phyloP scores from a whole-genome alignment of 2,113 vertebrate genomes.

The Amblyopsis rosae region DNA sequence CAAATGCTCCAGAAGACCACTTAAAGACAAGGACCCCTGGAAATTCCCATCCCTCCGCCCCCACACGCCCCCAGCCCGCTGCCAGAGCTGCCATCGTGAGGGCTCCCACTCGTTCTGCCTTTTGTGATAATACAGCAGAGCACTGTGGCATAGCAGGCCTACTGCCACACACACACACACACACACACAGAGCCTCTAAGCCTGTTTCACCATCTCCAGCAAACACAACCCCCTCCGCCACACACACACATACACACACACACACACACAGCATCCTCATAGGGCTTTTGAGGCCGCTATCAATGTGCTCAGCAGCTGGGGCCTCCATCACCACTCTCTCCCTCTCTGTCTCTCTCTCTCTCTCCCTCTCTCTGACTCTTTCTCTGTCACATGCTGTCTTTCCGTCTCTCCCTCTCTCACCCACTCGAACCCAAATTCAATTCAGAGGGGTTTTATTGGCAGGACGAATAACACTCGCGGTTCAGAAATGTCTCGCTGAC shows the following conservation, averaged over 20 bases:
- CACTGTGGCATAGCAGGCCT: conserved; percentile 61
- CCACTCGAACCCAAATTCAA: conserved; percentile 58
- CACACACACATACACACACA: conserved; percentile 28
- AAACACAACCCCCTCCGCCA: conserved; percentile 49
- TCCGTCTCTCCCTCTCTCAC: conserved; percentile 19
- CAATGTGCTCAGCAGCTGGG: conserved; percentile 68
- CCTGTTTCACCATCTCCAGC: conserved; percentile 63
- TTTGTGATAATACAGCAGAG: conserved; percentile 74
- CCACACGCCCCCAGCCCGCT: conserved; percentile 49
- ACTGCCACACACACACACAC: conserved; percentile 15
- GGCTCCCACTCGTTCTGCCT: conserved; percentile 70
- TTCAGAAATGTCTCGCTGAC: conserved; percentile 47
- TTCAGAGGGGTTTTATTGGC: conserved; percentile 55
- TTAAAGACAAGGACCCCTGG: no score
- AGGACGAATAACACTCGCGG: conserved; percentile 58
- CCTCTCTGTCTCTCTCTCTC: conserved; percentile 25
- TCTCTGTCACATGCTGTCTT: conserved; percentile 47
- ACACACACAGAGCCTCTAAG: conserved; percentile 57
- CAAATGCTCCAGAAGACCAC: no score
- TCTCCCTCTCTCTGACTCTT: conserved; percentile 11
- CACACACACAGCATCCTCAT: conserved; percentile 44
- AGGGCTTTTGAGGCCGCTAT: conserved; percentile 58
- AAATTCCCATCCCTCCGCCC: no score
- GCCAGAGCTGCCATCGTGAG: conserved; percentile 69
- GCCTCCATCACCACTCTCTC: conserved; percentile 38